Conservation (phyloP, 1,140 invertebrate genomes). For the Venturia canescens region DNA sequence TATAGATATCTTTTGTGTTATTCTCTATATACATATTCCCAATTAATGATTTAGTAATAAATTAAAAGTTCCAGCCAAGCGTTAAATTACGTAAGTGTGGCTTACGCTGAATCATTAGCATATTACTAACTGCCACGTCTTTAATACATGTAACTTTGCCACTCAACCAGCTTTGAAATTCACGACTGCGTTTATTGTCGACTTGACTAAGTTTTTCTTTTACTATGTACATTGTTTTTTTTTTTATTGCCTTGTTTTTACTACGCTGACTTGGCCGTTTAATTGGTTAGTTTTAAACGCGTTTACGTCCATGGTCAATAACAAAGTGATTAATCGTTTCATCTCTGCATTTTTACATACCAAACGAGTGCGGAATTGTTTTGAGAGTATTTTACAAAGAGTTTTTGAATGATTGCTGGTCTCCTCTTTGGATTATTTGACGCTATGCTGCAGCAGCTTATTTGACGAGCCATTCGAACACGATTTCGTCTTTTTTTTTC, state of each 20-base stretch:
- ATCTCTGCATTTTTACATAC: too few species aligned
- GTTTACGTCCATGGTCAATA: conserved; percentile 6
- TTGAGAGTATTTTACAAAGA: too few species aligned
- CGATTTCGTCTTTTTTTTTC: not conserved
- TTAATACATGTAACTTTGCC: not conserved
- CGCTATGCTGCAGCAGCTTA: not conserved
- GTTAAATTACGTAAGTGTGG: conserved; percentile 58
- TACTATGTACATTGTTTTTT: not conserved
- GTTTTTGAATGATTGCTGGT: not conserved
- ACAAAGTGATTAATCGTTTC: not conserved
- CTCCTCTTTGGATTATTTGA: not conserved
- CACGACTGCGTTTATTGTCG: not conserved
- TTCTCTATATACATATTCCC: conserved; percentile 47
- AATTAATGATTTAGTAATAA: conserved; percentile 64
- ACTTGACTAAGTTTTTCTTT: not conserved
- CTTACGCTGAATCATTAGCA: conserved; percentile 20
- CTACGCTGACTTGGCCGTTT: not conserved
- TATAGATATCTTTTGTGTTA: conserved; percentile 37
- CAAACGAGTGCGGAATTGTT: too few species aligned
- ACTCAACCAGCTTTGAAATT: not conserved
- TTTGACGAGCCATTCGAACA: not conserved
- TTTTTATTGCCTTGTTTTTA: not conserved
- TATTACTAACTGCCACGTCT: conserved; percentile 22
- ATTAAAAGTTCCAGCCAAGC: conserved; percentile 57
- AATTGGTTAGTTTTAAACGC: not conserved